Evolutionary conservation across 2,888 invertebrate genomes (phyloP).

Genomic region (Harpalus rufipes): DNA sequence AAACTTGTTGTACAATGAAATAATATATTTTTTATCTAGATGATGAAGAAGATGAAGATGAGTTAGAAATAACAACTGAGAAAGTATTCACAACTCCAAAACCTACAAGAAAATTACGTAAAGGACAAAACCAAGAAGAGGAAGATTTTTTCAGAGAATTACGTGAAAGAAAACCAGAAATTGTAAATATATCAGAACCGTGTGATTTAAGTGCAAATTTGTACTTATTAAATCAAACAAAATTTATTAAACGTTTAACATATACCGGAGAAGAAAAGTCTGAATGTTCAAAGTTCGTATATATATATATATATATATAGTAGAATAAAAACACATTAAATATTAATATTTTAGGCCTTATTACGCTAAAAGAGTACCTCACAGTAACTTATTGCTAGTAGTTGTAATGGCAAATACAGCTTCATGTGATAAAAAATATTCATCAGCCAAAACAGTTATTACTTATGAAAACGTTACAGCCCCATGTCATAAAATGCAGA

Average conservation of each 20-base stretch:
- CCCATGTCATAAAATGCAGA: slow-evolving; percentile 87
- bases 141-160: slow-evolving; percentile 73
- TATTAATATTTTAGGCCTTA: slow-evolving; percentile 78
- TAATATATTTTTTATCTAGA: slow-evolving; percentile 10
- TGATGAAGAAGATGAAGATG: slow-evolving; percentile 71
- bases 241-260: slow-evolving; percentile 76
- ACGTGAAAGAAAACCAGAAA: slow-evolving; percentile 73
- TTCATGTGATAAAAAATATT: slow-evolving; percentile 77
- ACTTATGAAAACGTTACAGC: slow-evolving; percentile 78
- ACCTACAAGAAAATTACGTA: slow-evolving; percentile 72
- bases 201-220: slow-evolving; percentile 87
- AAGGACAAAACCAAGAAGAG: slow-evolving; percentile 76
- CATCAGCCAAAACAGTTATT: slow-evolving; percentile 78
- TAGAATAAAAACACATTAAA: neutral
- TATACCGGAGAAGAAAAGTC: slow-evolving; percentile 75
- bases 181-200: slow-evolving; percentile 77
- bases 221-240: slow-evolving; percentile 83
- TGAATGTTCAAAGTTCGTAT: slow-evolving; percentile 75
- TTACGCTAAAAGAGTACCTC: slow-evolving; percentile 85
- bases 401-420: slow-evolving; percentile 82
- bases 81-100: slow-evolving; percentile 68
- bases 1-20: neutral
- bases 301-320: slow-evolving; percentile 11
- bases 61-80: slow-evolving; percentile 68
- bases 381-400: slow-evolving; percentile 88